Percentiles rank a stretch among this genome's conserved stretches.
These are phyloP conservation scores for Dendrocincla tyrannina DNA, from an alignment of 2,797 vertebrate species.

Conservation along the genomic window DNA sequence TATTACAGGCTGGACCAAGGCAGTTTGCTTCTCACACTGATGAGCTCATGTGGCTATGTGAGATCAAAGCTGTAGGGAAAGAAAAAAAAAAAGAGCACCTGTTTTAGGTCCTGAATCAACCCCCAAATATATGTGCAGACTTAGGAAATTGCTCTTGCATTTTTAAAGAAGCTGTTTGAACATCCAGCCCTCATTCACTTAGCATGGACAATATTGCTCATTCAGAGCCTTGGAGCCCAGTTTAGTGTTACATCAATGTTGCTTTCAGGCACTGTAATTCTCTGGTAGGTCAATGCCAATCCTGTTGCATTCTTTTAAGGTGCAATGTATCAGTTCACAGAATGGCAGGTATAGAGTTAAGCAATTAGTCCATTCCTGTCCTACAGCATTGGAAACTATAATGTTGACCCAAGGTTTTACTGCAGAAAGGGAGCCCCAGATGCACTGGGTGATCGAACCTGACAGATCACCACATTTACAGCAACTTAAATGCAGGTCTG, in stretches of 20 bases:
- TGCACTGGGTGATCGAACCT: not conserved
- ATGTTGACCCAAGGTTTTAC: not conserved
- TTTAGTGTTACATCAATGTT: not conserved
- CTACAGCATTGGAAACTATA: not conserved
- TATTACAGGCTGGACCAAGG: not conserved
- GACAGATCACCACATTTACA: conserved; percentile 10
- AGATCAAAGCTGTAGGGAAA: not conserved
- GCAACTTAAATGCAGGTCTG: conserved; percentile 25
- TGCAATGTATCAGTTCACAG: not conserved
- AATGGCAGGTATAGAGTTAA: not conserved
- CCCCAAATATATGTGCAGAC: not conserved
- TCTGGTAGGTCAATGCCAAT: not conserved
- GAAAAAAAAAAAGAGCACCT: not conserved
- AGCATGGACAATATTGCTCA: not conserved
- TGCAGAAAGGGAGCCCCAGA: not conserved
- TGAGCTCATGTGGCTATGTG: not conserved
- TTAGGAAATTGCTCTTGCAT: conserved; percentile 11
- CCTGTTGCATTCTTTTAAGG: not conserved
- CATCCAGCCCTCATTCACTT: not conserved
- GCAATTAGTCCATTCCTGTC: not conserved
- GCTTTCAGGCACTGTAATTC: not conserved
- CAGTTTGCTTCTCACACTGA: not conserved
- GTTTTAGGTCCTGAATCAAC: not conserved
- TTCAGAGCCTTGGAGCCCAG: not conserved
- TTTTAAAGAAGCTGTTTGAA: conserved; percentile 11